phyloP scores from a whole-genome alignment of 2,113 vertebrate species.

The Zosterops pallidus region DNA sequence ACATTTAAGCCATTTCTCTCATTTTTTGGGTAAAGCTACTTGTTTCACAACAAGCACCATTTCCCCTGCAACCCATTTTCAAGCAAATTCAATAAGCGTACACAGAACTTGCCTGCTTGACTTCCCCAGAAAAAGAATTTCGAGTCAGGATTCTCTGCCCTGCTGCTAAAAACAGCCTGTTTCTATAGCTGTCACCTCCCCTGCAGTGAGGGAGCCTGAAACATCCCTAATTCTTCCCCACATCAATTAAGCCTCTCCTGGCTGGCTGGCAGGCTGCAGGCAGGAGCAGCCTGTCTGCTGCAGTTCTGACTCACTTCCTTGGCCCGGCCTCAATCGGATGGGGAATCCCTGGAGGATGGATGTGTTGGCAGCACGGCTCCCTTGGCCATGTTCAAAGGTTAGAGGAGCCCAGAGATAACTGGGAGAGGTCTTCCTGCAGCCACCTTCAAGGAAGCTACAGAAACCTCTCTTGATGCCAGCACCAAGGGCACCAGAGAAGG shows the following conservation, averaged over 20 bases:
- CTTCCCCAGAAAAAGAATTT: neutral
- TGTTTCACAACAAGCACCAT: neutral
- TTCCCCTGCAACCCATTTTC: neutral
- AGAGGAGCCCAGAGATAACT: neutral
- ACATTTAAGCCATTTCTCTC: neutral
- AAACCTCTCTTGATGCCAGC: neutral
- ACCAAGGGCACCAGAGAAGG: neutral
- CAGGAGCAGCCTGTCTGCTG: neutral
- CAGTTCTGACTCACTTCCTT: slow-evolving; percentile 31
- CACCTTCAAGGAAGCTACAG: neutral
- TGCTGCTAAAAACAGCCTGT: neutral
- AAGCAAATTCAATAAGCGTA: neutral
- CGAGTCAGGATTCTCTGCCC: neutral
- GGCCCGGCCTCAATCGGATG: neutral
- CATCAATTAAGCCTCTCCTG: neutral
- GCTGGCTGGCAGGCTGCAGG: neutral
- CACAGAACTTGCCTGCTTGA: neutral
- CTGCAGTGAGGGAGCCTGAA: neutral
- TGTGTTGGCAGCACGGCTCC: neutral
- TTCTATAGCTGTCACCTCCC: neutral
- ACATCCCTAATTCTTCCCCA: neutral
- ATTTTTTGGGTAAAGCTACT: neutral
- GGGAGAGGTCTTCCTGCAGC: neutral
- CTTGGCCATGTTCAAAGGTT: neutral
- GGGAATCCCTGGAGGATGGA: slow-evolving; percentile 16